These are phyloP conservation scores for Augiades crinisus DNA, from an alignment of 2,888 invertebrate genomes.

Conservation along the genomic window DNA sequence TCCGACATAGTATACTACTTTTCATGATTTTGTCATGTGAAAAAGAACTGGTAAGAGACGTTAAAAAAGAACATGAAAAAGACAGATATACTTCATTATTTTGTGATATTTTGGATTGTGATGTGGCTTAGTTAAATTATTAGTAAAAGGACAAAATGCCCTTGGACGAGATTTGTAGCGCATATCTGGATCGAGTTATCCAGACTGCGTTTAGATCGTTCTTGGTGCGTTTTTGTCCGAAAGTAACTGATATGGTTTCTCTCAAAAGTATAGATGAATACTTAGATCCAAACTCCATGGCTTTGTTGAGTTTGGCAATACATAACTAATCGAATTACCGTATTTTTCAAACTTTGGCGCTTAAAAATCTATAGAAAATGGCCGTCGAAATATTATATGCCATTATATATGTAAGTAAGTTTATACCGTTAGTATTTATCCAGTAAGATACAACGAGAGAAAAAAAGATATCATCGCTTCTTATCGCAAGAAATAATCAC, in stretches of 20 bases:
- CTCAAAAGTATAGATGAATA: not conserved
- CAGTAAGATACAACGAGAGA: too few relatives aligned
- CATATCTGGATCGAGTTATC: conserved; percentile 42
- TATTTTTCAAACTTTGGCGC: conserved; percentile 9
- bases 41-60: not conserved
- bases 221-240: conserved; percentile 42
- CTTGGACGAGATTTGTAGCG: conserved; percentile 40
- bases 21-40: too few relatives aligned
- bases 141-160: conserved; percentile 39
- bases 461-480: too few relatives aligned
- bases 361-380: conserved; percentile 37
- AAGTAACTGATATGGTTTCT: conserved; percentile 31
- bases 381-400: conserved; percentile 77
- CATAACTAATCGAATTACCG: not conserved
- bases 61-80: not conserved
- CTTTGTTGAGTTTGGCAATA: conserved; percentile 4
- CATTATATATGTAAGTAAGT: too few relatives aligned
- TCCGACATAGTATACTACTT: too few relatives aligned
- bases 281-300: not conserved
- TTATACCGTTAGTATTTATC: too few relatives aligned
- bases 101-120: conserved; percentile 4
- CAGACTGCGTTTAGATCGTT: conserved; percentile 39
- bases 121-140: conserved; percentile 19
- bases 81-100: not conserved
- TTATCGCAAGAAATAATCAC: too few relatives aligned